Evolutionary conservation across 2,113 vertebrate species (phyloP).

Genomic region (Australoheros scitulus): DNA sequence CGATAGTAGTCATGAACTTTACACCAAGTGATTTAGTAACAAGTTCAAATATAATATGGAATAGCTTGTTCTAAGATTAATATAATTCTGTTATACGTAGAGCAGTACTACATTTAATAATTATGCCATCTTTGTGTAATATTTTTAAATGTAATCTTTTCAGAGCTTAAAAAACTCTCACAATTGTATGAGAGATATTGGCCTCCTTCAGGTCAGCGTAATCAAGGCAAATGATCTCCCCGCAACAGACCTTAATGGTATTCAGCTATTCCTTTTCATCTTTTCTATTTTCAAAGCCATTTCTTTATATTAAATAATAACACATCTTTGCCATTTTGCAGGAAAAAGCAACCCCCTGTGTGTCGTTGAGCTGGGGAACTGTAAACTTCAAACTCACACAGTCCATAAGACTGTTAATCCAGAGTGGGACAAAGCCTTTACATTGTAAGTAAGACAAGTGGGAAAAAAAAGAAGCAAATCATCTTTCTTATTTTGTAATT

Average conservation of each 20-base stretch:
- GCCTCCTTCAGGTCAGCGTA: slow-evolving; percentile 96
- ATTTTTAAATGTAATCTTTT: background rate
- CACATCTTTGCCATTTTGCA: slow-evolving; percentile 59
- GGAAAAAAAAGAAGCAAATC: background rate
- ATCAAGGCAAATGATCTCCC: slow-evolving; percentile 90
- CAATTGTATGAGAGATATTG: slow-evolving; percentile 84
- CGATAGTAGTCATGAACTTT: background rate
- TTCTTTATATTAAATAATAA: background rate
- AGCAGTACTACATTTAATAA: background rate
- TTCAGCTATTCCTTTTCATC: background rate
- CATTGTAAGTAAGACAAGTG: slow-evolving; percentile 83
- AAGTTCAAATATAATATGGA: background rate
- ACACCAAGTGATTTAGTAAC: background rate
- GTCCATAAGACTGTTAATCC: slow-evolving; percentile 92
- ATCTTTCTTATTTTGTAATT: background rate
- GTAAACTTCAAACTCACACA: slow-evolving; percentile 92
- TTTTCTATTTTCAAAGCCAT: background rate
- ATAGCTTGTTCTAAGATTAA: background rate
- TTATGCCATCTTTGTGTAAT: background rate
- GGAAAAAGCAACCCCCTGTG: slow-evolving; percentile 95
- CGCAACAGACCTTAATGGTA: slow-evolving; percentile 94
- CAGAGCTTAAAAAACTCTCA: slow-evolving; percentile 87
- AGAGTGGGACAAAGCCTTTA: slow-evolving; percentile 95
- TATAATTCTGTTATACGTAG: background rate
- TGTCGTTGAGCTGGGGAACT: slow-evolving; percentile 90